Conservation (phyloP, 2,113 vertebrate species). For the Gasterosteus nipponicus region DNA sequence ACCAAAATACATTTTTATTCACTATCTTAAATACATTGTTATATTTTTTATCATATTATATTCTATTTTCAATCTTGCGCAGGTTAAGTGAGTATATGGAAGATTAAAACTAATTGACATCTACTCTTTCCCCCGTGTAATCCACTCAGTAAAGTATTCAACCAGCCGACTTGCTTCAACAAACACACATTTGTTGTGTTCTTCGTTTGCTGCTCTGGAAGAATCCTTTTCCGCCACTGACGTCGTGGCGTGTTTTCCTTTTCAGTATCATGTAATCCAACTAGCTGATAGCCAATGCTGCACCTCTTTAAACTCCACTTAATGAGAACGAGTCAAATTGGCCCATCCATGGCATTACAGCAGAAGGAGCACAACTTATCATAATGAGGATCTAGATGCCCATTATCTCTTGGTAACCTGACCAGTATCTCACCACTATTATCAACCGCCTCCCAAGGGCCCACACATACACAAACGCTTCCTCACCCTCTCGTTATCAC, state of each 20-base stretch:
- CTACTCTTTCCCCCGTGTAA: background rate
- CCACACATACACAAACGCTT: slow-evolving; percentile 56
- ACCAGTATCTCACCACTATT: slow-evolving; percentile 70
- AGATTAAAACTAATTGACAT: slow-evolving; percentile 8
- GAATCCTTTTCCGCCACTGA: slow-evolving; percentile 24
- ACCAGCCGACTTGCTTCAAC: background rate
- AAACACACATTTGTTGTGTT: background rate
- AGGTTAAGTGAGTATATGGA: background rate
- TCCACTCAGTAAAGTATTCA: background rate
- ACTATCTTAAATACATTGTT: too few relatives aligned
- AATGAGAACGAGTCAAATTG: slow-evolving; percentile 77
- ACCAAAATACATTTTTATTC: too few relatives aligned
- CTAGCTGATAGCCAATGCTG: slow-evolving; percentile 59
- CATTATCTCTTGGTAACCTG: slow-evolving; percentile 74
- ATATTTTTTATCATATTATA: too few relatives aligned
- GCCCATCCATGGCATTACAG: slow-evolving; percentile 63
- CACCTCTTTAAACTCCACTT: slow-evolving; percentile 74
- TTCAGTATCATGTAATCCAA: slow-evolving; percentile 72
- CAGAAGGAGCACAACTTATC: slow-evolving; percentile 71
- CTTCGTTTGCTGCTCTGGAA: slow-evolving; percentile 12
- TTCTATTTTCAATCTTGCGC: too few relatives aligned
- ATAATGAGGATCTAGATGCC: slow-evolving; percentile 77
- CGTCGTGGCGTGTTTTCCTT: slow-evolving; percentile 31
- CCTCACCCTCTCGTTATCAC: slow-evolving; percentile 68
- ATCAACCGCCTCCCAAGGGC: slow-evolving; percentile 40